Evolutionary conservation across 2,797 vertebrate genomes (phyloP), one percentile per base, ranked within the genome.

Genomic region (Peromyscus nudipes): DNA sequence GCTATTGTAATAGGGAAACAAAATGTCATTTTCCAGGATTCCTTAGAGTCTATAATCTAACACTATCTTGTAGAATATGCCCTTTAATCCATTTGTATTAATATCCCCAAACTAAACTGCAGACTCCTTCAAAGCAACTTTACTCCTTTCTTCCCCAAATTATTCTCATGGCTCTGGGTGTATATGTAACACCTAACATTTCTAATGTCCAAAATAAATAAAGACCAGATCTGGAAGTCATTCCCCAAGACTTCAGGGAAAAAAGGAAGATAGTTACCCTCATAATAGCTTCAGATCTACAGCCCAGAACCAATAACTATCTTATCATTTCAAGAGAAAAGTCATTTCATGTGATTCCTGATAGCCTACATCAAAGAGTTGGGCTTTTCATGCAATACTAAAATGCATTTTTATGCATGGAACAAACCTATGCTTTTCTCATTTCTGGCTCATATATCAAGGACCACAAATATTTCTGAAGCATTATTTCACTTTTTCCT

Each of bases 251-350:
- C 11, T 96, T 96, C n/a, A 82, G 37, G 37, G 8, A 21, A 92
- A 49, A 84, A 64, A 87, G 67, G 2, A 12, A 34, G 9, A 80
- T 8, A 16, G 21, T 67, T 94, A 91, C 34, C 69, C 7, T 62
- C 25, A 80, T 12, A 88, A 73, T 2, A 92, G 11, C 14, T 82
- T 75, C 64, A 91, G 79, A 92, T 88, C 46, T 75, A 69, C 4
- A 92, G 73, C 13, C 43, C 52, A 79, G 73, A 79, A 25, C 23
- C 67, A 40, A 55, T 19, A n/a, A 71, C 62, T 81, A 64, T 57
- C 81, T 93, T 95, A 97, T 97, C 92, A 82, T 79, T 92, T 91
- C 89, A 89, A 67, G 12, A 85, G 77, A 93, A 97, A 85, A 94
- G 92, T 46, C 25, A 86, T 69, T 92, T 52, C 77, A 31, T 93